phyloP scores from a whole-genome alignment of 2,888 invertebrate genomes.

The Ectemnius lituratus region DNA sequence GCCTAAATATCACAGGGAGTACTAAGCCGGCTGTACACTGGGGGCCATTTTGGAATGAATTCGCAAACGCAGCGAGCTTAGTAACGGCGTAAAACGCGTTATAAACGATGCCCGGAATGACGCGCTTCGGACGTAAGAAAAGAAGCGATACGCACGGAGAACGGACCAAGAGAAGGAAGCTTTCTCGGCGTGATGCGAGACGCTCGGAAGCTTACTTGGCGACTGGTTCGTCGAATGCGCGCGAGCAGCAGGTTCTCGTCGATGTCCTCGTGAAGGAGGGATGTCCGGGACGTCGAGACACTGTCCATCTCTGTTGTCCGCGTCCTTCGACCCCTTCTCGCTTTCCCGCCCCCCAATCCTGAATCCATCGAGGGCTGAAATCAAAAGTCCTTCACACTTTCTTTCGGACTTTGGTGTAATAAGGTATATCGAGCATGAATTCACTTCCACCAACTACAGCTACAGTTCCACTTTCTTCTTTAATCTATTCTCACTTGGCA shows the following conservation, averaged over 20 bases:
- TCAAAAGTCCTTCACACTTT: not conserved
- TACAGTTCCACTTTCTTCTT: too few relatives aligned
- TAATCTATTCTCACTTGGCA: too few relatives aligned
- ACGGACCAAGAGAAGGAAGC: slow-evolving; percentile 22
- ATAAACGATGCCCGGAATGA: slow-evolving; percentile 27
- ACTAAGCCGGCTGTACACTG: not conserved
- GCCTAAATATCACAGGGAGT: too few relatives aligned
- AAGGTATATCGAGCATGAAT: too few relatives aligned
- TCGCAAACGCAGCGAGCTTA: too few relatives aligned
- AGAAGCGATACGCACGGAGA: slow-evolving; percentile 1
- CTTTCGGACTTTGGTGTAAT: not conserved
- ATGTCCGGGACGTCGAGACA: slow-evolving; percentile 34
- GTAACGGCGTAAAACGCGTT: slow-evolving; percentile 14
- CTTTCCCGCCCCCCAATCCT: slow-evolving; percentile 45
- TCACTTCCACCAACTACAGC: too few relatives aligned
- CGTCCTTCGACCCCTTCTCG: slow-evolving; percentile 36
- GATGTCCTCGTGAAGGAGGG: slow-evolving; percentile 42
- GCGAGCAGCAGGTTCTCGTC: slow-evolving; percentile 48
- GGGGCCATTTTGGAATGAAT: too few relatives aligned
- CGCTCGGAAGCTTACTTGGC: slow-evolving; percentile 65
- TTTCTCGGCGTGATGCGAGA: not conserved
- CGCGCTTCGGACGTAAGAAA: slow-evolving; percentile 8
- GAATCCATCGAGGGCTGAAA: slow-evolving; percentile 30
- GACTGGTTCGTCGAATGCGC: slow-evolving; percentile 58
- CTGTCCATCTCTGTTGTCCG: slow-evolving; percentile 26